Evolutionary conservation across 2,113 vertebrate species (phyloP).

Genomic region (Calyptommatus sinebrachiatus): DNA sequence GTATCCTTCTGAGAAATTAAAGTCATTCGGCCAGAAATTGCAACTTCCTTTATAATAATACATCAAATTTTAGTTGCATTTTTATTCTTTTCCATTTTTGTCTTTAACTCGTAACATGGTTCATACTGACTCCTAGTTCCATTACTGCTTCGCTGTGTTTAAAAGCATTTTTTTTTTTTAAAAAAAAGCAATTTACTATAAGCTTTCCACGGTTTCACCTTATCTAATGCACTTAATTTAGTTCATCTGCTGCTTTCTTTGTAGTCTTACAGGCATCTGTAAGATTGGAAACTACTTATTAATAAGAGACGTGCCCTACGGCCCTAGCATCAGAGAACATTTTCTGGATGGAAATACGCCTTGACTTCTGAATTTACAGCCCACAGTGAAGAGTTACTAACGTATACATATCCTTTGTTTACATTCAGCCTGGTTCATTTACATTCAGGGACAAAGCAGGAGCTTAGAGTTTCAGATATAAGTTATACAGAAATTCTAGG

Average conservation of each 20-base stretch:
- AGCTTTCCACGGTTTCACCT: slow-evolving; percentile 38
- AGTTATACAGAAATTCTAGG: not conserved
- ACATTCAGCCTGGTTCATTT: slow-evolving; percentile 28
- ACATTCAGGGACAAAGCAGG: not conserved
- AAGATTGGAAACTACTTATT: slow-evolving; percentile 57
- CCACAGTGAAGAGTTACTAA: slow-evolving; percentile 36
- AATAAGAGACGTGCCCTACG: slow-evolving; percentile 46
- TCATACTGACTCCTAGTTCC: slow-evolving; percentile 44
- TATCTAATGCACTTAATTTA: slow-evolving; percentile 52
- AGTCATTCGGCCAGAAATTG: slow-evolving; percentile 57
- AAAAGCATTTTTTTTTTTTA: slow-evolving; percentile 34
- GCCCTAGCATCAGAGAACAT: slow-evolving; percentile 42
- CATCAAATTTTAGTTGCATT: slow-evolving; percentile 49
- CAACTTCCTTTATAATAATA: slow-evolving; percentile 69
- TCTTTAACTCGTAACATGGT: slow-evolving; percentile 57
- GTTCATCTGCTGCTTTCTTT: slow-evolving; percentile 39
- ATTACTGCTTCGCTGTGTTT: slow-evolving; percentile 33
- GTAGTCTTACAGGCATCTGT: slow-evolving; percentile 38
- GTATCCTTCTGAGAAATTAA: slow-evolving; percentile 68
- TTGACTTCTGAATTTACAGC: slow-evolving; percentile 28
- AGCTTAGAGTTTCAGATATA: not conserved
- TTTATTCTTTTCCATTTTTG: slow-evolving; percentile 41
- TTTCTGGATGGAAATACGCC: slow-evolving; percentile 35
- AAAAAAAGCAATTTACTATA: slow-evolving; percentile 45
- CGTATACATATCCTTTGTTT: slow-evolving; percentile 31